phyloP scores from a whole-genome alignment of 92 coral and sea anemone species.

The Plumapathes pennacea region DNA sequence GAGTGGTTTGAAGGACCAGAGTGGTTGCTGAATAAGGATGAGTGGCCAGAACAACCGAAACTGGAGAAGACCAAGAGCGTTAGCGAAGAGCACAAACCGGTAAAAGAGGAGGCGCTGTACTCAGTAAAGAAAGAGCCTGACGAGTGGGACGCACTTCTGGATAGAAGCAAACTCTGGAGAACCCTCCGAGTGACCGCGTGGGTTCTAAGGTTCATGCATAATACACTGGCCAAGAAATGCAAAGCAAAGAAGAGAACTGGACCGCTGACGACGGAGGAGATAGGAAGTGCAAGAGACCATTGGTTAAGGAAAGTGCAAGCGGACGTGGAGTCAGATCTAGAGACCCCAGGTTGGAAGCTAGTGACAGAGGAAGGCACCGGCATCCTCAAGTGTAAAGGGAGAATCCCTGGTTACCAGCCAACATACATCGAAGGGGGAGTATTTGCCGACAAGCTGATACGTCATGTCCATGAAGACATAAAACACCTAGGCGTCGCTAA shows the following conservation, averaged over 20 bases:
- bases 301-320: conserved; percentile 39
- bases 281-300: conserved; percentile 9
- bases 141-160: conserved; percentile 51
- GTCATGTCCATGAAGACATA: conserved; percentile 9
- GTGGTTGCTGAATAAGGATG: conserved; percentile 28
- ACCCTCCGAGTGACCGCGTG: conserved; percentile 45
- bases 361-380: conserved; percentile 15
- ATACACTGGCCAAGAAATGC: conserved; percentile 13
- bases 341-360: conserved; percentile 27
- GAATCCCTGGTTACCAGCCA: conserved; percentile 33
- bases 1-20: conserved; percentile 54
- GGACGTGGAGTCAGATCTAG: conserved; percentile 4
- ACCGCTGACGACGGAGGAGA: conserved; percentile 51
- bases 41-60: conserved; percentile 37
- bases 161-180: conserved; percentile 41
- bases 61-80: conserved; percentile 15
- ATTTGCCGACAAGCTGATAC: not conserved
- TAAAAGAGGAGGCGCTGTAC: conserved; percentile 9
- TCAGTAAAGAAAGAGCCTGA: conserved; percentile 17
- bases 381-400: conserved; percentile 36
- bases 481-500: conserved; percentile 20
- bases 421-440: conserved; percentile 28
- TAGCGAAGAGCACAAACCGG: conserved; percentile 23
- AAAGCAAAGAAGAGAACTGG: conserved; percentile 10
- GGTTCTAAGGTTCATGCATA: conserved; percentile 36